Evolutionary conservation across 2,888 invertebrate genomes (phyloP).

Genomic region (Rhimphoctona megacephalus): DNA sequence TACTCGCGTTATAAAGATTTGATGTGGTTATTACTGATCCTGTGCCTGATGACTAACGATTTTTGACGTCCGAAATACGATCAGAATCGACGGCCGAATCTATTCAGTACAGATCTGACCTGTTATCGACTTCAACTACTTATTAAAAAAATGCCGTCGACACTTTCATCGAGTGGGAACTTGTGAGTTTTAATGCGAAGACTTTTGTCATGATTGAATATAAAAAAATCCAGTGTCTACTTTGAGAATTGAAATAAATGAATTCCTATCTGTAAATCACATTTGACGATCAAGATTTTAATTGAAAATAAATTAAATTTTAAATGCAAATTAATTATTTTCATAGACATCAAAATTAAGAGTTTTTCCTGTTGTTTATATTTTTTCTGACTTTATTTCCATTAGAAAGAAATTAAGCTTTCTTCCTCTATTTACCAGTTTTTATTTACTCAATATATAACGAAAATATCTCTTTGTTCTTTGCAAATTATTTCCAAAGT

Average conservation of each 20-base stretch:
- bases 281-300: too few relatives aligned
- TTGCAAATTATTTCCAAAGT: too few relatives aligned
- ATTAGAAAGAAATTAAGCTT: neutral
- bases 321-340: too few relatives aligned
- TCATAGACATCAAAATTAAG: too few relatives aligned
- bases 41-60: neutral
- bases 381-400: neutral
- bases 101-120: slow-evolving; percentile 24
- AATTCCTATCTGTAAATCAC: too few relatives aligned
- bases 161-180: neutral
- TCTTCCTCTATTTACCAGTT: too few relatives aligned
- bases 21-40: neutral
- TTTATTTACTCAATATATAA: too few relatives aligned
- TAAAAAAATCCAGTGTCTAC: neutral
- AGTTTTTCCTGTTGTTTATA: too few relatives aligned
- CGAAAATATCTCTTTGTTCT: too few relatives aligned
- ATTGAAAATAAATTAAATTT: too few relatives aligned
- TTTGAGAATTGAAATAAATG: too few relatives aligned
- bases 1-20: neutral
- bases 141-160: neutral
- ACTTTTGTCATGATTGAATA: neutral
- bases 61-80: neutral
- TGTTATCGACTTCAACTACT: slow-evolving; percentile 19
- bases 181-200: neutral
- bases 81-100: neutral